Base-by-base conservation (phyloP, 2,113 vertebrate species). In the Pleuronectes platessa region DNA sequence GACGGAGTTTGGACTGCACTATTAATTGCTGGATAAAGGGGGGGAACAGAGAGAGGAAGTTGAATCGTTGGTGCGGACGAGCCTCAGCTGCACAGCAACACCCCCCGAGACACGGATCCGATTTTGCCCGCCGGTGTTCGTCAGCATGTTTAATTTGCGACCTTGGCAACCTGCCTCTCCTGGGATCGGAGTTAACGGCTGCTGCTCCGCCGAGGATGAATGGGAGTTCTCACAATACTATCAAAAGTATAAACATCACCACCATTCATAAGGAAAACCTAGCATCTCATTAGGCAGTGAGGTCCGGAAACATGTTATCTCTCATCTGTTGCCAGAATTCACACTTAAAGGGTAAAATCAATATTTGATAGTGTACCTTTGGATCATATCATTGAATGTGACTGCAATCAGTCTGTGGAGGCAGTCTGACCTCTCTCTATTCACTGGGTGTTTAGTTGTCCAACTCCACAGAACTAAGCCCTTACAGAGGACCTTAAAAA, bases 161-260 rank as follows among this genome's bases (percentile, higher is more conserved):
- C 89, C 88, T 24, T 85, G 88, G 87, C 84, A 93, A 90, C 86
- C 74, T 68, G 80, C 15, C 64, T 86, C 82, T 83, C 85, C 78
- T 45, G 87, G 85, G 90, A 62, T 3, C 56, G 53, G 27, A 51
- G 42, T 54, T 73, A 61, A 67, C 47, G 17, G 20, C 78, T 31
- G 68, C 58, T 76, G 64, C 70, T 67, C 17, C 2, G n/a, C 56
- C 56, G 56, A 82, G 45, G 66, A 45, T 58, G n/a, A 70, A 49
- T 64, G 61, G 27, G 70, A 59, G 63, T 51, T 58, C 24, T 58
- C 53, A 71, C 23, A 74, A 53, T 63, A 58, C 58, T 61, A 81
- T 79, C 60, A 12, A 10, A 64, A 61, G 49, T 35, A 49, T 47
- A 71, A 85, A 64, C 26, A 75, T 40, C 26, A 31, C 4, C 20